Percentiles rank a stretch among this genome's conserved stretches.
phyloP scores from a whole-genome alignment of 2,888 invertebrate genomes.

The Serripes groenlandicus region DNA sequence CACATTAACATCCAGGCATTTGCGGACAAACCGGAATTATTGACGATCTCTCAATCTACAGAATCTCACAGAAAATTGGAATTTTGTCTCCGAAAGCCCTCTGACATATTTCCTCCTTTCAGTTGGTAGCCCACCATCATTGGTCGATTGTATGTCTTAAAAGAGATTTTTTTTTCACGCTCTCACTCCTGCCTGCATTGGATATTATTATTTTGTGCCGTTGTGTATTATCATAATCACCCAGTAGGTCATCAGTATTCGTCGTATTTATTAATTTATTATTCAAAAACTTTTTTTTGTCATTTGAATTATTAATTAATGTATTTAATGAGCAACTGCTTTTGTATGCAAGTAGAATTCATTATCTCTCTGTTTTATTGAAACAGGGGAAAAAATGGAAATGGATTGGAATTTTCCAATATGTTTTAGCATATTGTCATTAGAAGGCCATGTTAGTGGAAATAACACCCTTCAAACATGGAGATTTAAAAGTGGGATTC shows the following conservation, averaged over 20 bases:
- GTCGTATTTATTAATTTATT: constrained; percentile 68
- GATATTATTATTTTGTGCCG: constrained; percentile 49
- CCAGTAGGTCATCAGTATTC: constrained; percentile 36
- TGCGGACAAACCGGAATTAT: constrained; percentile 25
- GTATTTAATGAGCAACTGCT: constrained; percentile 49
- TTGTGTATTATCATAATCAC: constrained; percentile 66
- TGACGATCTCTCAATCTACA: constrained; percentile 23
- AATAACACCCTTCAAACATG: neutral
- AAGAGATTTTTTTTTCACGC: constrained; percentile 18
- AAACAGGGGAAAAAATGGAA: constrained; percentile 24
- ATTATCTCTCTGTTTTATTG: constrained; percentile 35
- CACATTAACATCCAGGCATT: constrained; percentile 6
- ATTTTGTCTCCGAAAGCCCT: constrained; percentile 27
- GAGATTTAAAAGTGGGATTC: constrained; percentile 21
- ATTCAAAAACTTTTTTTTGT: constrained; percentile 69
- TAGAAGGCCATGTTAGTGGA: neutral
- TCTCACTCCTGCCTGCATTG: constrained; percentile 27
- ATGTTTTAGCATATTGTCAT: constrained; percentile 26
- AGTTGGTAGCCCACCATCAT: constrained; percentile 22
- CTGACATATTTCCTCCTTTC: constrained; percentile 13
- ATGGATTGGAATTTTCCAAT: constrained; percentile 43
- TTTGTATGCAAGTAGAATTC: constrained; percentile 39
- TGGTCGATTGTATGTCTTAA: constrained; percentile 27
- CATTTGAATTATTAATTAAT: constrained; percentile 71
- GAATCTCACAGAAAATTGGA: constrained; percentile 23